Base-by-base conservation (phyloP, 2,888 invertebrate species). In the Abrostola triplasia region DNA sequence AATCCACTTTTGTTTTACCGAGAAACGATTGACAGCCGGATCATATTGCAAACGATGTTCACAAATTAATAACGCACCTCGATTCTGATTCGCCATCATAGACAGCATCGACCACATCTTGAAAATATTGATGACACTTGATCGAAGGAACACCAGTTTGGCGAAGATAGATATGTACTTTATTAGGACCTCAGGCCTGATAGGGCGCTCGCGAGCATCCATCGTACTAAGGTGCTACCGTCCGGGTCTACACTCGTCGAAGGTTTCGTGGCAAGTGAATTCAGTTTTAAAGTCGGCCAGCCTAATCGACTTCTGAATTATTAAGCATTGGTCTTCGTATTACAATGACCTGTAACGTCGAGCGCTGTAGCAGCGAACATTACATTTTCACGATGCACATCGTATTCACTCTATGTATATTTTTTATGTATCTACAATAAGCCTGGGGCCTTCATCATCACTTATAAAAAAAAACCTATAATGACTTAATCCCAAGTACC, bases 231-330 rank as follows among this genome's bases (percentile, higher is more conserved):
- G n/a, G n/a, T 44, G 7, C 11, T 12, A 12, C 6, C 7, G 41
- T 7, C 12, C 24, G 13, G 11, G 24, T 49, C 49, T n/a, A 35
- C 49, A 49, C 36, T 49, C 49, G 6, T 24, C n/a, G 49, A 6
- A 66, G 37, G 48, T 53, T 13, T 24, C 40, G 24, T 44, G 9
- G 24, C 11, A 37, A 55, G 9, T 41, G 38, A 66, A 59, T 51
- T 24, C 8, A 38, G 35, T 49, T 64, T 5, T 36, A 42, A 36
- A 44, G 47, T 59, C 55, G 54, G 52, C 11, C 0, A 47, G 5
- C 5, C 8, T 42, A 40, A 68, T 60, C 51, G 52, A 44, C 40
- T 11, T 59, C 36, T 47, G 47, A 51, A 59, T 55, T 8, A 6
- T 0, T 49, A 56, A 56, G 36, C 24, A 40, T 10, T 6, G n/a